phyloP scores from a whole-genome alignment of 2,113 vertebrate genomes.

The Anoura caudifer region DNA sequence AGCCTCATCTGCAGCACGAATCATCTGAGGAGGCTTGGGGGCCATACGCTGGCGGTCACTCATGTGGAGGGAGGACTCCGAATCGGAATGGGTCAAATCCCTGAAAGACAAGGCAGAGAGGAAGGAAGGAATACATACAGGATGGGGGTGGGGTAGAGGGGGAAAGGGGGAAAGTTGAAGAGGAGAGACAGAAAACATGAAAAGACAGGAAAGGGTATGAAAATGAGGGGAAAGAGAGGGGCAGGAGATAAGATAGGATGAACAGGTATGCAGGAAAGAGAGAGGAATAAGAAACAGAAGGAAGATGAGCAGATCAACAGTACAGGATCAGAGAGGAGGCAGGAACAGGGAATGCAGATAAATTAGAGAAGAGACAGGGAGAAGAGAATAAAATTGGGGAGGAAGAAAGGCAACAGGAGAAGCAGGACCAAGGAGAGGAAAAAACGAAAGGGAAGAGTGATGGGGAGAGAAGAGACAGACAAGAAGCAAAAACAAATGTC shows the following conservation, averaged over 20 bases:
- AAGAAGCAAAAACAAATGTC: conserved; percentile 65
- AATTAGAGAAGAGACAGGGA: background rate
- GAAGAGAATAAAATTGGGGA: conserved; percentile 42
- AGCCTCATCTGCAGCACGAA: conserved; percentile 81
- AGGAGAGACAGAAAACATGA: background rate
- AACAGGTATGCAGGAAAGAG: background rate
- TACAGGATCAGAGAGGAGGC: background rate
- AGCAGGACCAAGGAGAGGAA: background rate
- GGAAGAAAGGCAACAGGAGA: conserved; percentile 15
- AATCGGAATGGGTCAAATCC: conserved; percentile 95
- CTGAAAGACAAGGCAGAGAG: conserved; percentile 75
- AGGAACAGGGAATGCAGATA: conserved; percentile 34
- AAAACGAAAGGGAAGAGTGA: background rate
- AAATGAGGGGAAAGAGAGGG: background rate
- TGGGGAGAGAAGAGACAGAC: conserved; percentile 33
- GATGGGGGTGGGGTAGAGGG: background rate
- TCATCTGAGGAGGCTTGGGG: conserved; percentile 86
- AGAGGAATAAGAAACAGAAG: background rate
- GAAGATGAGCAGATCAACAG: background rate
- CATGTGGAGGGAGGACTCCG: conserved; percentile 92
- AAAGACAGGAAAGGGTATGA: background rate
- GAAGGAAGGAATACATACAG: conserved; percentile 33
- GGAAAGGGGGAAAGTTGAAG: background rate
- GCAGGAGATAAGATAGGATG: background rate
- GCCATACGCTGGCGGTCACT: conserved; percentile 85